Evolutionary conservation across 2,888 invertebrate genomes (phyloP), one percentile per base, ranked within the genome.

Genomic region (Stegana nigrithorax): DNA sequence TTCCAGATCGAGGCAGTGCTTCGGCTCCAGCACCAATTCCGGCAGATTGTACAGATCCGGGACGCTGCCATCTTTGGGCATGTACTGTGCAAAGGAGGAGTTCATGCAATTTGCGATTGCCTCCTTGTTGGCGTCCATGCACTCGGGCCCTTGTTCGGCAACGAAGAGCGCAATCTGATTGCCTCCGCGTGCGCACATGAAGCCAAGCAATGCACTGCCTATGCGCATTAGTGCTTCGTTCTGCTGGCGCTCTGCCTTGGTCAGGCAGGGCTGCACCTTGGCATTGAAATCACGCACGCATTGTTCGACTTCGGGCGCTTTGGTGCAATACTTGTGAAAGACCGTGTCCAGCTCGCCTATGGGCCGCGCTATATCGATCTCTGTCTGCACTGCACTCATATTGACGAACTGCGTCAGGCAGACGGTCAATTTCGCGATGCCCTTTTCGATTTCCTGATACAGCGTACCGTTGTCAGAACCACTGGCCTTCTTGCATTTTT

Each of bases 141-240:
- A 94, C 79, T 93, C 91, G 12, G 91, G 90, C 0, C 94, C 94
- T 25, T 91, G 90, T 76, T 93, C 93, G n/a, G 93, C 91, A 45
- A 94, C 91, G 80, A 94, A 94, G 71, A 94, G 86, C 0, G 93
- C 93, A 70, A 94, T 90, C 71, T 93, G 90, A 83, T 94, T 93
- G 8, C 94, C 94, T 72, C 93, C 92, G 70, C 92, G 92, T 69
- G 87, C 89, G 80, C 94, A 94, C 61, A 91, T 87, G 79, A 94
- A 94, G 64, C 90, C 89, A 0, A 91, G 85, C 1, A 94, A 83
- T 47, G 91, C 90, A 17, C 90, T 88, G 0, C 91, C 88, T 25
- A 93, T 88, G 68, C 92, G 91, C 75, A 90, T 83, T 7, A 91
- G 84, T 0, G 89, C 88, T 61, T 89, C 88, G 64, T 91, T 87